Evolutionary conservation across 53 echinoderm and acorn worm genomes (phyloP), one percentile per base, ranked within the genome.

Genomic region (Pentamera pediparva): DNA sequence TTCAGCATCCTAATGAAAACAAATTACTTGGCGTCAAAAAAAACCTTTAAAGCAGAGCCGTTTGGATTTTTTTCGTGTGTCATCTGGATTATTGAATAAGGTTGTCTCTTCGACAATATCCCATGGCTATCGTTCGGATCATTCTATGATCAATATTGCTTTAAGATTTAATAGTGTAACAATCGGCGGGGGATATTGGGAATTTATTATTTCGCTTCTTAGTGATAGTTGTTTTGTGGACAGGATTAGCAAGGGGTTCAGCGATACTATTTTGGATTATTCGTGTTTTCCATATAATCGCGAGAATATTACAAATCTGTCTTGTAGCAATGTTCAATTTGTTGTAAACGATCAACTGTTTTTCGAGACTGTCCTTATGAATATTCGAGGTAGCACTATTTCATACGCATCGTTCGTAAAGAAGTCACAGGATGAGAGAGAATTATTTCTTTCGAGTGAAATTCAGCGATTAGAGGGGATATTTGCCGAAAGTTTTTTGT

Each of bases 121-220:
- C 3, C 22, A 52, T 29, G 62, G 62, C 10, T 76, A 76, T 61
- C 25, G 41, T 9, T 53, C 39, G 13, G 76, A 76, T 47, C 76
- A 61, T 40, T 61, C 76, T n/a, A 32, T 61, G 17, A 48, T 47
- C 26, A 76, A 22, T 61, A 12, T 24, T 17, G 1, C 32, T 4
- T 10, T 76, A 30, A 34, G 12, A 41, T 6, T 48, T 9, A 28
- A 30, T 15, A 9, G 5, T 31, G 31, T 61, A 19, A 38, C 17
- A 18, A 4, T 34, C 3, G 52, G 61, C 20, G 27, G 17, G 22
- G 32, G 61, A 12, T 61, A 25, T 18, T 76, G 62, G 61, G 62
- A 76, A 28, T 76, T 59, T 29, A 76, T 61, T 31, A 76, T 61
- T 4, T 40, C 53, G 1, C 15, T 43, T 2, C 24, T 43, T n/a